Percentiles rank a stretch among this genome's conserved stretches.
Evolutionary conservation across 2,113 vertebrate genomes (phyloP).

Genomic region (Phyllostomus discolor): DNA sequence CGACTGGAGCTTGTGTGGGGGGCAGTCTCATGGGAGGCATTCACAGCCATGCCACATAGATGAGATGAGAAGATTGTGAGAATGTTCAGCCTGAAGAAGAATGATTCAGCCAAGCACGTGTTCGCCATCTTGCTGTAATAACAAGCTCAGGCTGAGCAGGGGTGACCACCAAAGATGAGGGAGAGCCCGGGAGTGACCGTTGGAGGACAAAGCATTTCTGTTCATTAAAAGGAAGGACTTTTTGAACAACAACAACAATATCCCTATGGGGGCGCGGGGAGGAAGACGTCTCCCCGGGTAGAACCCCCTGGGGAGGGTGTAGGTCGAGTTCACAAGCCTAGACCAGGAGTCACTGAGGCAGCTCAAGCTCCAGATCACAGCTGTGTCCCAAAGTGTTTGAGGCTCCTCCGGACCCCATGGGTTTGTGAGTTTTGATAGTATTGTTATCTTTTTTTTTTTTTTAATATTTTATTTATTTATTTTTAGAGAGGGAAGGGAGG

Average conservation of each 20-base stretch:
- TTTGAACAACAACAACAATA: no score
- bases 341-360: background rate
- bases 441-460: background rate
- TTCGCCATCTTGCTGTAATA: background rate
- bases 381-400: background rate
- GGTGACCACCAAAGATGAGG: background rate
- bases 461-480: no score
- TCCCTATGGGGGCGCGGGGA: no score
- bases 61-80: background rate
- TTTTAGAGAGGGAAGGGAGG: no score
- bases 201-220: background rate
- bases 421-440: background rate
- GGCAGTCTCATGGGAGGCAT: background rate
- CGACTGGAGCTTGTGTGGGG: background rate
- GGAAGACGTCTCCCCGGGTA: background rate
- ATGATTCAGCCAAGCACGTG: background rate
- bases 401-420: background rate
- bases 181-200: background rate
- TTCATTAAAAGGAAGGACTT: background rate
- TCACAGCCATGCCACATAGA: background rate
- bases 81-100: background rate
- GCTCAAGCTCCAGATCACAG: background rate
- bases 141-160: fast-evolving
- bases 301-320: background rate
- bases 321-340: background rate